Percentiles rank a stretch among this genome's conserved stretches.
Conservation (phyloP, 1,140 invertebrate genomes). For the Melitaea cinxia region DNA sequence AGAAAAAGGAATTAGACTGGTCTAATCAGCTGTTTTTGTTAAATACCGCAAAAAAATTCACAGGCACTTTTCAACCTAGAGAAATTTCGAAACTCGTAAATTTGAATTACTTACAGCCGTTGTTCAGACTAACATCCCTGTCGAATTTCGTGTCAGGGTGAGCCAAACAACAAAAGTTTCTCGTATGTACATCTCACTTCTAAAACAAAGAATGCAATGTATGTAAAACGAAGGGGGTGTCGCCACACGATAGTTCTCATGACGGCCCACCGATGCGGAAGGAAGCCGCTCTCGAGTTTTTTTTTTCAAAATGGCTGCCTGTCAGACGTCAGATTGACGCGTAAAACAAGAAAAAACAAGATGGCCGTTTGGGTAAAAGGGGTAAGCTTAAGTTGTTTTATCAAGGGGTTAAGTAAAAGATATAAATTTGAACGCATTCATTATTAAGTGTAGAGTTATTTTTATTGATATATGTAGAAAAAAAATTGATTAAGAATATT, state of each 20-base stretch:
- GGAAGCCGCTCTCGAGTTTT: slow-evolving; percentile 76
- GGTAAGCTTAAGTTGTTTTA: slow-evolving; percentile 50
- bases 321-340: slow-evolving; percentile 72
- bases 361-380: slow-evolving; percentile 61
- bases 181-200: slow-evolving; percentile 65
- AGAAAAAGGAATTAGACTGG: no score
- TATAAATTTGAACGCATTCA: slow-evolving; percentile 11
- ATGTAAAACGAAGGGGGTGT: slow-evolving; percentile 77
- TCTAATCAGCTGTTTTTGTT: slow-evolving; percentile 20
- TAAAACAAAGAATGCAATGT: slow-evolving; percentile 80
- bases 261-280: slow-evolving; percentile 74
- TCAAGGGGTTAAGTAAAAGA: slow-evolving; percentile 9
- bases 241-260: slow-evolving; percentile 75
- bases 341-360: slow-evolving; percentile 66
- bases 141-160: slow-evolving; percentile 56
- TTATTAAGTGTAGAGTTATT: no score
- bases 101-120: slow-evolving; percentile 40
- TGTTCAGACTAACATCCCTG: slow-evolving; percentile 44
- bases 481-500: no score
- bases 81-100: slow-evolving; percentile 33
- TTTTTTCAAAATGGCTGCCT: slow-evolving; percentile 78
- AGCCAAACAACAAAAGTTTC: slow-evolving; percentile 74
- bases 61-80: slow-evolving; percentile 24
- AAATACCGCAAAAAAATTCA: slow-evolving; percentile 23
- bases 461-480: no score